phyloP scores from a whole-genome alignment of 2,888 invertebrate genomes.

The Amaurobius ferox region DNA sequence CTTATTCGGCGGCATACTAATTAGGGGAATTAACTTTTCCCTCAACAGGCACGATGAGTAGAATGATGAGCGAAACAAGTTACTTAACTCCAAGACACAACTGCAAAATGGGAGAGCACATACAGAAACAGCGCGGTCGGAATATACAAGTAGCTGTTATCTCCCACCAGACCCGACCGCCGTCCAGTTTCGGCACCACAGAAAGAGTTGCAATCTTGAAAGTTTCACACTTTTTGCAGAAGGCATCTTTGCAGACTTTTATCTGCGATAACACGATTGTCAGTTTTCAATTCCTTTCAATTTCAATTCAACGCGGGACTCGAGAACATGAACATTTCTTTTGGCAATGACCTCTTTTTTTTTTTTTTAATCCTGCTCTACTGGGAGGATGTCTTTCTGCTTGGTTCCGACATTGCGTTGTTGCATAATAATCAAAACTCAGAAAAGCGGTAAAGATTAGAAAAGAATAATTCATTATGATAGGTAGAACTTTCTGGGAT shows the following conservation, averaged over 20 bases:
- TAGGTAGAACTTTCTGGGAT: too few species aligned
- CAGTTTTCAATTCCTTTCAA: background rate
- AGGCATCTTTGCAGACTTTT: background rate
- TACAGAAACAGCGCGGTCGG: background rate
- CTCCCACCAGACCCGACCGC: background rate
- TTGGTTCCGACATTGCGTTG: background rate
- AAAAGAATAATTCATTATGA: too few species aligned
- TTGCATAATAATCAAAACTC: background rate
- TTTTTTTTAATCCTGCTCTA: background rate
- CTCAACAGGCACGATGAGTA: background rate
- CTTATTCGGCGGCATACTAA: background rate
- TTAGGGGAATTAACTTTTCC: conserved; percentile 8
- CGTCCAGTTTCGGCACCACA: background rate
- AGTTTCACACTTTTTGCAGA: background rate
- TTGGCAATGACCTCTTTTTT: background rate
- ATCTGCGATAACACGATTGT: background rate
- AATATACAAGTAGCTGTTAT: background rate
- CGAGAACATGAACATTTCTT: background rate
- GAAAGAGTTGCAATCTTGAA: background rate
- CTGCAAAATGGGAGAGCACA: background rate
- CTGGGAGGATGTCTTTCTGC: background rate
- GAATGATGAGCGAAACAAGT: conserved; percentile 5
- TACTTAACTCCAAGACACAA: background rate
- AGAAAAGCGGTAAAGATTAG: too few species aligned
- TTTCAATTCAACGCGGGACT: background rate